Evolutionary conservation across 2,888 invertebrate species (phyloP), one percentile per base, ranked within the genome.

Genomic region (Catocala sponsa): DNA sequence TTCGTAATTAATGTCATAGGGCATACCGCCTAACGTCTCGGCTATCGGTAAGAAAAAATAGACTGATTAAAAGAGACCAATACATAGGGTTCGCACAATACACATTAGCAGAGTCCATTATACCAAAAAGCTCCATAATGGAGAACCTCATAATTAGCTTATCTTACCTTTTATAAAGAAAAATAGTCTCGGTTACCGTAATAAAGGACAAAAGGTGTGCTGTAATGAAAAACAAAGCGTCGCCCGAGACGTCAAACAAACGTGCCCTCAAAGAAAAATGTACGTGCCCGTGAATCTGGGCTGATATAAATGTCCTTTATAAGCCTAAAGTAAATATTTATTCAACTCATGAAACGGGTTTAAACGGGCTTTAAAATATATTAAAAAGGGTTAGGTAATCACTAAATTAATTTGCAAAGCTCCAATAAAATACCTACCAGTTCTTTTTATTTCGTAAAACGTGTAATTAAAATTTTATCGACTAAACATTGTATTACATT

Each of bases 281-380:
- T 48, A 66, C 63, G 71, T 74, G 65, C 51, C 56, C 10, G 32
- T 55, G 64, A 69, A 66, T 64, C 6, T 55, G 32, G 35, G 60
- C 43, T 33, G 33, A 55, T 41, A 52, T 12, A 46, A 25, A 6
- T 48, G 32, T 52, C 57, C 56, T 56, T 35, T 57, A 49, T 6
- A 43, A 55, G 15, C 51, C 47, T 32, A 48, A 56, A 65, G 57
- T 58, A 73, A 70, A 68, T 70, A 32, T 42, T 47, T 48, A 55
- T 55, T 51, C 44, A 51, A 33, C 15, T 55, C 51, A 46, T 50
- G 38, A 46, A 50, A 38, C 41, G 50, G 9, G n/a, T 47, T 10
- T 32, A 32, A 42, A 48, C 10, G 25, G 35, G 4, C 38, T 13
- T 4, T 32, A 55, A 48, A 55, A 38, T 47, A 38, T 55, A 44